These are phyloP conservation scores for Trypoxylus dichotomus DNA, from an alignment of 1,140 invertebrate species.

Conservation along the genomic window DNA sequence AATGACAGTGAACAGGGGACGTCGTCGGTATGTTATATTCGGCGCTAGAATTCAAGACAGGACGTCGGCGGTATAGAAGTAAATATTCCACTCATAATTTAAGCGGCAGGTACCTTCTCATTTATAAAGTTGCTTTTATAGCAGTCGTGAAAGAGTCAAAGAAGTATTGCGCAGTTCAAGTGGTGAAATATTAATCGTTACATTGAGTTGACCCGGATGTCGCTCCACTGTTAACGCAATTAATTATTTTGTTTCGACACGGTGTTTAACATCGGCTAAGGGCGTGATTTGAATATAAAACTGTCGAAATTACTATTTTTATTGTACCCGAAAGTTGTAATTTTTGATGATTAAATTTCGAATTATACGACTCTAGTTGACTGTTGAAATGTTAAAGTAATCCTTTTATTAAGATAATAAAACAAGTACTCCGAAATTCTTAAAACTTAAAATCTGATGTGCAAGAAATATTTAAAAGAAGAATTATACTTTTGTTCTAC, in stretches of 20 bases:
- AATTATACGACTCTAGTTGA: not conserved
- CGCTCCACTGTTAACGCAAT: not conserved
- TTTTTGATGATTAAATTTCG: not conserved
- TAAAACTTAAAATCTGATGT: too few species aligned
- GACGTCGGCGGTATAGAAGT: not conserved
- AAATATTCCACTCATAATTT: not conserved
- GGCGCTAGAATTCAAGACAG: not conserved
- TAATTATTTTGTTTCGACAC: not conserved
- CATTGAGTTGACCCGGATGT: not conserved
- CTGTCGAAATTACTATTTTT: not conserved
- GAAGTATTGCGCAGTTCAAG: not conserved
- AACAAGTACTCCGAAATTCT: too few species aligned
- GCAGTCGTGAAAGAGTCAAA: not conserved
- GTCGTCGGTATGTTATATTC: not conserved
- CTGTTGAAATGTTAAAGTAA: too few species aligned
- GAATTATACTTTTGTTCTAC: too few species aligned
- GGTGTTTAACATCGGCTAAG: not conserved
- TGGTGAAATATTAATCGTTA: not conserved
- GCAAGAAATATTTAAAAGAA: too few species aligned
- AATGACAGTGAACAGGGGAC: not conserved
- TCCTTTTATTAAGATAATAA: too few species aligned
- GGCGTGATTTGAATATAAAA: not conserved
- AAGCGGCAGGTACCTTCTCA: not conserved
- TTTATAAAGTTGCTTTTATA: not conserved
- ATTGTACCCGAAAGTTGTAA: not conserved